phyloP scores from a whole-genome alignment of 2,113 vertebrate genomes.

The Scalopus aquaticus region DNA sequence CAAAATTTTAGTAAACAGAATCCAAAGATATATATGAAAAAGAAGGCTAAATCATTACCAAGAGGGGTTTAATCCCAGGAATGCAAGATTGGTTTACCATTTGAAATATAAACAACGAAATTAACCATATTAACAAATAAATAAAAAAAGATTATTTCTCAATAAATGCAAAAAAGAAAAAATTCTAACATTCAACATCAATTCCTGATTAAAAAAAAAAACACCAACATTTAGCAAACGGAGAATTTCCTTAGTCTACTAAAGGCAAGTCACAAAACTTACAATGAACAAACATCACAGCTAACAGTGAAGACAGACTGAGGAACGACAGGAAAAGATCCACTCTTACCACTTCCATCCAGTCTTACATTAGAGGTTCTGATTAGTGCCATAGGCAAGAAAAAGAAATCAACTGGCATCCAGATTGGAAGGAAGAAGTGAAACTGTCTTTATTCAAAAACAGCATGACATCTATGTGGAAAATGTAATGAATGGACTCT shows the following conservation, averaged over 20 bases:
- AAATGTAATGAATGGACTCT: slow-evolving; percentile 1
- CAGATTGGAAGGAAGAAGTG: background rate
- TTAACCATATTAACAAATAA: slow-evolving; percentile 19
- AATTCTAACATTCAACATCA: slow-evolving; percentile 1
- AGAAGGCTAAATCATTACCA: background rate
- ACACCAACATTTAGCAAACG: background rate
- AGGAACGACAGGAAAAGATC: background rate
- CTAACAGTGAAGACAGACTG: background rate
- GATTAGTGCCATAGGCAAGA: background rate
- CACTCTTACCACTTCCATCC: background rate
- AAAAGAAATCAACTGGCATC: background rate
- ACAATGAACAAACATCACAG: background rate
- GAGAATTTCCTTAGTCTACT: background rate
- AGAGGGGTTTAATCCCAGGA: background rate
- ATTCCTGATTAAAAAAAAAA: background rate
- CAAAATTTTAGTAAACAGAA: slow-evolving; percentile 33
- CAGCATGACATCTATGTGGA: background rate
- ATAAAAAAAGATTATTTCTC: slow-evolving; percentile 19
- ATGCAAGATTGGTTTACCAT: background rate
- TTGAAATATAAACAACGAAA: background rate
- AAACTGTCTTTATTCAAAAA: slow-evolving; percentile 21
- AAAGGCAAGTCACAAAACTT: background rate
- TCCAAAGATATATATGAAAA: background rate
- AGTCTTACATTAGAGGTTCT: background rate
- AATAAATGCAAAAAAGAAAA: background rate